Conservation (phyloP, 2,888 invertebrate species). For the Drosophila tripunctata region DNA sequence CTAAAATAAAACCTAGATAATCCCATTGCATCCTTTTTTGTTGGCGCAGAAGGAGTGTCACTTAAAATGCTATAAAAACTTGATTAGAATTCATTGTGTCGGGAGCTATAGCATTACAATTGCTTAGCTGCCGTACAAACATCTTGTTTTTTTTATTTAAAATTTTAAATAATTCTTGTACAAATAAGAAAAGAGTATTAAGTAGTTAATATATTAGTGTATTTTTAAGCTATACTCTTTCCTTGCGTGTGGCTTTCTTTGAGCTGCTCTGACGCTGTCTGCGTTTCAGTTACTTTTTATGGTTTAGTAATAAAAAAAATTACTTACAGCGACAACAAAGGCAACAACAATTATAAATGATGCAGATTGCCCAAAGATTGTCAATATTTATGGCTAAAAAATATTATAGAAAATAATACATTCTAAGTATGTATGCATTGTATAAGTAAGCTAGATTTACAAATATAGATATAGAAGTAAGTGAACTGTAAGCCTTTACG, state of each 20-base stretch:
- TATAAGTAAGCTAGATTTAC: slow-evolving; percentile 11
- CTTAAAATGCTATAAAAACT: too few species aligned
- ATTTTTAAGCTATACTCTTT: not conserved
- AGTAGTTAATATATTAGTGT: not conserved
- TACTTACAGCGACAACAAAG: slow-evolving; percentile 47
- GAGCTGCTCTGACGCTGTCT: slow-evolving; percentile 22
- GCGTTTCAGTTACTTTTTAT: slow-evolving; percentile 68
- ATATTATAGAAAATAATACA: slow-evolving; percentile 48
- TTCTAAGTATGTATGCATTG: slow-evolving; percentile 12
- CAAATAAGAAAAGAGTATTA: too few species aligned
- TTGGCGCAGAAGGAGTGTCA: too few species aligned
- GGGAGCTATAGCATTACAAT: too few species aligned
- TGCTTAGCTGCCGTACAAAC: too few species aligned
- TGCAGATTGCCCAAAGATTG: slow-evolving; percentile 64
- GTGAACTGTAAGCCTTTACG: slow-evolving; percentile 47
- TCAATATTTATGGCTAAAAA: slow-evolving; percentile 71
- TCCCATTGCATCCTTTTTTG: too few species aligned
- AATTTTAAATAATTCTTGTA: too few species aligned
- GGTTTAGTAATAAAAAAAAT: slow-evolving; percentile 61
- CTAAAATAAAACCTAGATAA: too few species aligned
- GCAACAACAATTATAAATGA: slow-evolving; percentile 59
- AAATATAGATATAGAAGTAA: slow-evolving; percentile 10
- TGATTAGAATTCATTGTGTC: too few species aligned
- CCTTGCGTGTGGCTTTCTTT: slow-evolving; percentile 60
- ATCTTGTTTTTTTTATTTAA: too few species aligned